Evolutionary conservation across 2,888 invertebrate genomes (phyloP), one percentile per base, ranked within the genome.

Genomic region (Orthonevra nobilis): DNA sequence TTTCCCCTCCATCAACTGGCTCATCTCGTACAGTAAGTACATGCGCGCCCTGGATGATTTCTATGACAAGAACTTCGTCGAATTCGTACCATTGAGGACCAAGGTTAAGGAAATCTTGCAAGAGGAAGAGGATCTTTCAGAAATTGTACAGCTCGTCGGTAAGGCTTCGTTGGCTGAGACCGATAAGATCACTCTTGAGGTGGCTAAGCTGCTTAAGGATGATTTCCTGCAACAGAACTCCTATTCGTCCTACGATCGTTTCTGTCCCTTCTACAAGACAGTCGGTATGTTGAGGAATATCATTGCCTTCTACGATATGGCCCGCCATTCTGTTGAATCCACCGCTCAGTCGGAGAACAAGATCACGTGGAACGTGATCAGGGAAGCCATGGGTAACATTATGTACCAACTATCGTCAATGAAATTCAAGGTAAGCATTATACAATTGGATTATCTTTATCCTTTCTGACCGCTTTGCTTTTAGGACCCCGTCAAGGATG

Each of bases 191-290:
- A 99, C 99, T 0, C 92, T 99, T 73, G 99, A 99, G 91, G 97
- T 99, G 42, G 98, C 99, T 84, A 98, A 97, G 90, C 91, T 99
- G 84, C 92, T 99, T 81, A 99, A 99, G 89, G 99, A 99, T 89
- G 99, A 99, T 91, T 99, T 99, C 92, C 90, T 99, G 87, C 99
- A 99, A 90, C 99, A 99, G 90, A 99, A 99, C 92, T 97, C 98
- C 90, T 96, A 97, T 89, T 96, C 97, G 2, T 90, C 96, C 1
- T 97, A 97, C 90, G 97, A 97, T 90, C 93, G 99, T 82, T 99
- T 97, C 92, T 99, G 99, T 87, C 99, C 99, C 85, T 99, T 99
- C 92, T 99, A 99, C 92, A 99, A 99, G 92, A 99, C 99, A 10
- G 97, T 97, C 73, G 99, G 98, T 84, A 99, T 99, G 99, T 89